phyloP scores from a whole-genome alignment of 1,140 invertebrate species.

The Charaxes varanes region DNA sequence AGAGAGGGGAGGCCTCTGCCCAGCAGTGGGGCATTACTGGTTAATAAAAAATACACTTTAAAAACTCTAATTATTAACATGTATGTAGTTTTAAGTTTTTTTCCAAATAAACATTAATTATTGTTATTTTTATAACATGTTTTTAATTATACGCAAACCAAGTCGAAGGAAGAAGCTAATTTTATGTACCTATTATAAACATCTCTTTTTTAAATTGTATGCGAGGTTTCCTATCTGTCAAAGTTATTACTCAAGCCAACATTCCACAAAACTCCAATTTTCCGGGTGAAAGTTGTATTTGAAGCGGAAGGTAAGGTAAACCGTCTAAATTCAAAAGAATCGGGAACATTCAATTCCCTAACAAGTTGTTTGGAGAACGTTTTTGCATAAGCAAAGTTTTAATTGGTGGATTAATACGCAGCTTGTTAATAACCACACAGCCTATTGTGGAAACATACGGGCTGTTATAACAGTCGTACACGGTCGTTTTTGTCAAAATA shows the following conservation, averaged over 20 bases:
- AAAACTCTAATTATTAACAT: no score
- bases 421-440: slow-evolving; percentile 35
- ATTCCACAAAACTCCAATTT: not conserved
- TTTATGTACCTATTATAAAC: no score
- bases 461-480: slow-evolving; percentile 1
- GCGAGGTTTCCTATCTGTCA: no score
- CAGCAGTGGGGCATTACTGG: no score
- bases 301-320: slow-evolving; percentile 25
- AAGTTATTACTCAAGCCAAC: not conserved
- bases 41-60: no score
- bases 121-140: no score
- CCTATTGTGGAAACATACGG: slow-evolving; percentile 24
- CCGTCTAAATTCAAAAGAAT: slow-evolving; percentile 31
- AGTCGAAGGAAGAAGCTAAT: no score
- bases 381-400: slow-evolving; percentile 53
- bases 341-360: slow-evolving; percentile 32
- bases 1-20: no score
- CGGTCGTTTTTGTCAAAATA: not conserved
- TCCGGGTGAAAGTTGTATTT: slow-evolving; percentile 11
- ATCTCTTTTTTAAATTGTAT: no score
- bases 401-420: slow-evolving; percentile 56
- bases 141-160: no score
- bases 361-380: slow-evolving; percentile 44
- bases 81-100: no score
- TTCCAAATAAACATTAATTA: no score